These are phyloP conservation scores for Hyaena hyaena DNA, from an alignment of 2,113 vertebrate species.

Conservation along the genomic window DNA sequence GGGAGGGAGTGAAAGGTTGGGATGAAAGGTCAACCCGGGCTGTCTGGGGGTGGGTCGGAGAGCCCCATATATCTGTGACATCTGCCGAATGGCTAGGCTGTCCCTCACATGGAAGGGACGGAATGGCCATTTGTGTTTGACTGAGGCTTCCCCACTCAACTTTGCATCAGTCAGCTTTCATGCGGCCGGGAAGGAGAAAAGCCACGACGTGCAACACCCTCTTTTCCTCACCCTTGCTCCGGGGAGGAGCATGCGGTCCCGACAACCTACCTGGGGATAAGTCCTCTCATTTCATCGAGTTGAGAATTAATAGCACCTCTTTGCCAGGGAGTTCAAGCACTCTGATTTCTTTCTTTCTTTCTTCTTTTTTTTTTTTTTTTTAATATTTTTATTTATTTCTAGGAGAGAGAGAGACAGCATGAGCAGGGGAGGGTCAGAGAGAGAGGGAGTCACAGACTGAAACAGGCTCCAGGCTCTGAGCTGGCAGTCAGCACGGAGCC, in stretches of 20 bases:
- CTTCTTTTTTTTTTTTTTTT: too few species aligned
- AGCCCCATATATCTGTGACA: accelerated
- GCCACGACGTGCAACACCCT: neutral
- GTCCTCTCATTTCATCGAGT: neutral
- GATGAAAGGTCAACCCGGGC: neutral
- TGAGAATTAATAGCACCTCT: constrained; percentile 5
- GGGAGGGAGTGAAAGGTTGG: neutral
- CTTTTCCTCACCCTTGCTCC: neutral
- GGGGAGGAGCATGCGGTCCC: neutral
- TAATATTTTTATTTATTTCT: too few species aligned
- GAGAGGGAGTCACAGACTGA: too few species aligned
- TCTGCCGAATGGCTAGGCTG: neutral
- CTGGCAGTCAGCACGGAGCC: too few species aligned
- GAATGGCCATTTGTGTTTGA: neutral
- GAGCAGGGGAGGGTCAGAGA: too few species aligned
- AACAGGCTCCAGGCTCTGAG: too few species aligned
- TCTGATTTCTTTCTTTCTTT: neutral
- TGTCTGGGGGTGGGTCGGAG: neutral
- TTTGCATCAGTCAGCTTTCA: neutral
- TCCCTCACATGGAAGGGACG: accelerated
- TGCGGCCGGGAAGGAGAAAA: neutral
- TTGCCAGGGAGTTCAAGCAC: neutral
- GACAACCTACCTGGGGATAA: neutral
- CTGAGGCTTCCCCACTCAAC: neutral
- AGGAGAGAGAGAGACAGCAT: too few species aligned